These are phyloP conservation scores for Labia minor DNA, from an alignment of 2,888 invertebrate genomes.

Conservation along the genomic window DNA sequence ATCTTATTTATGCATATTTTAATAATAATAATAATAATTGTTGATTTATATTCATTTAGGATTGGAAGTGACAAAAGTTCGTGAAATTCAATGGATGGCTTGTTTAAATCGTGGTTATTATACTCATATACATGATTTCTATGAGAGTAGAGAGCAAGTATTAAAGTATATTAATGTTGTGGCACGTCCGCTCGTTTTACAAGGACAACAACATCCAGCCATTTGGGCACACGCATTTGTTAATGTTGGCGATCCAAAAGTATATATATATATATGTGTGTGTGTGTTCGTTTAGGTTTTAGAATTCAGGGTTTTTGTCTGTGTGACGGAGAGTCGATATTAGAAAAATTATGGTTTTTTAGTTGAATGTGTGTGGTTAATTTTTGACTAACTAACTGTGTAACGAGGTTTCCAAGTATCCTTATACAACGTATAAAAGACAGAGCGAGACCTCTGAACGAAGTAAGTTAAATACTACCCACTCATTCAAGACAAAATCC, in stretches of 20 bases:
- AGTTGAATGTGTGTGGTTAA: no score
- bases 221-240: slow-evolving; percentile 94
- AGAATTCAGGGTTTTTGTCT: no score
- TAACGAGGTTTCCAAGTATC: no score
- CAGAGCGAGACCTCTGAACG: no score
- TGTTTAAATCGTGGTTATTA: slow-evolving; percentile 91
- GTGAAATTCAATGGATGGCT: slow-evolving; percentile 87
- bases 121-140: slow-evolving; percentile 86
- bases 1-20: background rate
- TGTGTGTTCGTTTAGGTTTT: no score
- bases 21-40: background rate
- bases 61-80: slow-evolving; percentile 73
- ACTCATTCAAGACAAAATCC: no score
- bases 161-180: slow-evolving; percentile 92
- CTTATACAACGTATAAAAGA: no score
- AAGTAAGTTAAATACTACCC: no score
- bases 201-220: slow-evolving; percentile 60
- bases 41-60: background rate
- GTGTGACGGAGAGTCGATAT: no score
- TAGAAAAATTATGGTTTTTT: no score
- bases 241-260: slow-evolving; percentile 38
- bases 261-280: no score
- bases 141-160: slow-evolving; percentile 93
- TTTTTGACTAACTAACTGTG: no score
- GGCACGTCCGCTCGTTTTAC: slow-evolving; percentile 70